Conservation (phyloP, 2,888 invertebrate species). For the Apodemia hepburni region DNA sequence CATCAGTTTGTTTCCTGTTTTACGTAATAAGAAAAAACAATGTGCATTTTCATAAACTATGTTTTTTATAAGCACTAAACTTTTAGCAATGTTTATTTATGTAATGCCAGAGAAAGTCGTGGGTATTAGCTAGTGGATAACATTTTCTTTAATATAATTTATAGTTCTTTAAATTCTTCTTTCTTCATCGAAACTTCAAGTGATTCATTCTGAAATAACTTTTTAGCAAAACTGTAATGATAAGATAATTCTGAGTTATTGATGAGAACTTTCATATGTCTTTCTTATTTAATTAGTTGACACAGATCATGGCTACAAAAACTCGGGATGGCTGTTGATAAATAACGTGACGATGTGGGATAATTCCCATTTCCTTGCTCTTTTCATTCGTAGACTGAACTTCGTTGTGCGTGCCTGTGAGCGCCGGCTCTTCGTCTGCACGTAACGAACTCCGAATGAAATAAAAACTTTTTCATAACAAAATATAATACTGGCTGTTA, state of each 20-base stretch:
- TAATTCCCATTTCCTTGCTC: conserved; percentile 7
- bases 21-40: too few species aligned
- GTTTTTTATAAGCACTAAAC: too few species aligned
- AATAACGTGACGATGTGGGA: conserved; percentile 15
- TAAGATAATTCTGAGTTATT: not conserved
- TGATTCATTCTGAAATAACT: not conserved
- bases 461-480: conserved; percentile 13
- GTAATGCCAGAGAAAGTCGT: too few species aligned
- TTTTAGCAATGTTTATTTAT: too few species aligned
- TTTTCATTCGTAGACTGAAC: conserved; percentile 33
- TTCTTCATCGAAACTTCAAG: not conserved
- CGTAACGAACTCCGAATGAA: conserved; percentile 30
- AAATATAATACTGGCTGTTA: conserved; percentile 18
- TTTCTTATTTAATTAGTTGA: conserved; percentile 2
- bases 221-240: not conserved
- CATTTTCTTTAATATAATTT: too few species aligned
- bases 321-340: conserved; percentile 12
- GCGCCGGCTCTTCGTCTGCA: conserved; percentile 33
- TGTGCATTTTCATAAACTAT: too few species aligned
- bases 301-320: conserved; percentile 11
- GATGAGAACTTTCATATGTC: not conserved
- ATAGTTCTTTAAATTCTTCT: too few species aligned
- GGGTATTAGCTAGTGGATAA: too few species aligned
- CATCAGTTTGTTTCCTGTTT: too few species aligned
- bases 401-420: conserved; percentile 42